phyloP scores from a whole-genome alignment of 1,140 invertebrate genomes.

The Ridgeia piscesae region DNA sequence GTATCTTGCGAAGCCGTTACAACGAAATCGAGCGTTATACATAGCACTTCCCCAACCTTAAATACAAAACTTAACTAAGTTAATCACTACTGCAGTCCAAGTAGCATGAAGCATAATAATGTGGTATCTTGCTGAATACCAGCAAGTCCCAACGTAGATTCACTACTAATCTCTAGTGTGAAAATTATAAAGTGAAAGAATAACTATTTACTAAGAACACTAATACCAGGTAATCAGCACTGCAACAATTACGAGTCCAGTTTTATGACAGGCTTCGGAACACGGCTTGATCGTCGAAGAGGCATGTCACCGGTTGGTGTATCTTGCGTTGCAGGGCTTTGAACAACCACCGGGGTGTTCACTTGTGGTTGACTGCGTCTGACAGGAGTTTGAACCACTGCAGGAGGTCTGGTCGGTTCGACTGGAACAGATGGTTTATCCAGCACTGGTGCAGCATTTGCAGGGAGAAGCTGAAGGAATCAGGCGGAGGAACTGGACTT shows the following conservation, averaged over 20 bases:
- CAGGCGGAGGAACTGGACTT: neutral
- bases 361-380: neutral
- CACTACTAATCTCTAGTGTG: slow-evolving; percentile 14
- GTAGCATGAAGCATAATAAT: too few relatives aligned
- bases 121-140: too few relatives aligned
- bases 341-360: slow-evolving; percentile 2
- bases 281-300: neutral
- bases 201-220: neutral
- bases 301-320: neutral
- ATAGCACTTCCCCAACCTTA: slow-evolving; percentile 1
- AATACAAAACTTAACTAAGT: neutral
- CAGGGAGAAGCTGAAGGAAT: neutral
- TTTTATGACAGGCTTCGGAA: slow-evolving; percentile 12
- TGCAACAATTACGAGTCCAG: slow-evolving; percentile 15
- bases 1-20: too few relatives aligned
- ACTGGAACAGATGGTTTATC: slow-evolving; percentile 9
- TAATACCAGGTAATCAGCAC: neutral
- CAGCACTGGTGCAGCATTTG: slow-evolving; percentile 15
- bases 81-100: too few relatives aligned
- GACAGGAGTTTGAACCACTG: slow-evolving; percentile 12
- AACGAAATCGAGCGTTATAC: too few relatives aligned
- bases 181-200: too few relatives aligned
- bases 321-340: slow-evolving; percentile 1
- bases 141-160: neutral
- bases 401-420: slow-evolving; percentile 12